A percentile compares a stretch with the other conserved stretches of the same genome.
Conservation (phyloP, 2,888 invertebrate genomes). For the Elaeidobius kamerunicus region DNA sequence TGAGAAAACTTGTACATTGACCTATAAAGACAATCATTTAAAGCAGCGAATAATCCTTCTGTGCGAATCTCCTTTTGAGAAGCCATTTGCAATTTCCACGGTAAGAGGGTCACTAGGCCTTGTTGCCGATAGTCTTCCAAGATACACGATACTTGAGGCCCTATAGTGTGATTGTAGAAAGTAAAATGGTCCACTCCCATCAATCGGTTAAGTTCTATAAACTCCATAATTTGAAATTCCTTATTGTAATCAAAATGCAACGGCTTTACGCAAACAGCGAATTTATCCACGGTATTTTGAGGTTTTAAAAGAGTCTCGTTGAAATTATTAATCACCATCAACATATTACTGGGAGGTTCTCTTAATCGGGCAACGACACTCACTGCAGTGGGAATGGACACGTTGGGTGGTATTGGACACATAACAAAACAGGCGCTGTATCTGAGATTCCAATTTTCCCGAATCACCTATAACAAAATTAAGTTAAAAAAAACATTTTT, state of each 20-base stretch:
- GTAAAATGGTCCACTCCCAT: slow-evolving; percentile 85
- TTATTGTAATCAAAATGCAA: slow-evolving; percentile 86
- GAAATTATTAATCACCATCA: slow-evolving; percentile 61
- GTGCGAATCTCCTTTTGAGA: slow-evolving; percentile 90
- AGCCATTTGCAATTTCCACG: slow-evolving; percentile 82
- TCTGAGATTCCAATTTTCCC: slow-evolving; percentile 92
- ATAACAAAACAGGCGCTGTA: slow-evolving; percentile 88
- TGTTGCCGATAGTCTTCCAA: slow-evolving; percentile 46
- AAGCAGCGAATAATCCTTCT: slow-evolving; percentile 86
- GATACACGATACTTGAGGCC: slow-evolving; percentile 73
- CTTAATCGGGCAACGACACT: slow-evolving; percentile 64
- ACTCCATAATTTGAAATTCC: slow-evolving; percentile 81
- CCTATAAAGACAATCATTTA: slow-evolving; percentile 91
- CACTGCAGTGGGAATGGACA: slow-evolving; percentile 63
- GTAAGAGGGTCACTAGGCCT: slow-evolving; percentile 68
- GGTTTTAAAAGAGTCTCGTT: slow-evolving; percentile 47
- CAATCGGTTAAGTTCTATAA: slow-evolving; percentile 81
- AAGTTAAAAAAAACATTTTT: background rate
- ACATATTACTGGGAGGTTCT: slow-evolving; percentile 62
- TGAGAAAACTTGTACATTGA: slow-evolving; percentile 83
- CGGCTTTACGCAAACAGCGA: slow-evolving; percentile 85
- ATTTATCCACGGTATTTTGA: slow-evolving; percentile 48
- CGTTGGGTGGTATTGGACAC: slow-evolving; percentile 67
- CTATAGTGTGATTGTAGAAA: slow-evolving; percentile 87
- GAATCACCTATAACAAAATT: slow-evolving; percentile 60